Evolutionary conservation across 2,888 invertebrate species (phyloP), one percentile per base, ranked within the genome.

Genomic region (Ormyrus pomaceus): DNA sequence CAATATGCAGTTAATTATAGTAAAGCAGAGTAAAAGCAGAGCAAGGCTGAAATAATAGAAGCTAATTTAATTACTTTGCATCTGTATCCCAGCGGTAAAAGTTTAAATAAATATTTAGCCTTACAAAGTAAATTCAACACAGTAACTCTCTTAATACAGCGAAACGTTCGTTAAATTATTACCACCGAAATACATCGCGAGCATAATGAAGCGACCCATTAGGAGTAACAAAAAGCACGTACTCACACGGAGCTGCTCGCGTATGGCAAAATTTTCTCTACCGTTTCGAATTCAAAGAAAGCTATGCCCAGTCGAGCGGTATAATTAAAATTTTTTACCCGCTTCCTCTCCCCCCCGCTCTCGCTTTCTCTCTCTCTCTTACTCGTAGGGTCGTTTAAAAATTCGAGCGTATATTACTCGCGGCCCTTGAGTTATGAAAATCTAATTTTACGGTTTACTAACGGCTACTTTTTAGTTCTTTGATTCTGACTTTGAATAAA

Each of bases 371-470:
- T 13, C 19, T 19, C 19, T 34, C 34, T 34, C 34, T 34, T 34
- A 34, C 34, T 34, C 34, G 34, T 5, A 53, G 11, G 53, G 53
- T 10, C 10, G 19, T 34, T 66, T 66, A 53, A 66, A 66, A 66
- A 34, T 4, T 11, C 46, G 19, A 69, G 45, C 11, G n/a, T 45
- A 46, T 9, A 46, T 4, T 50, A 34, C 53, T 53, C 13, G 9
- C 62, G 45, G 53, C 34, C 50, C 48, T 58, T 50, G 48, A 71
- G 11, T 58, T 56, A 74, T 65, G 50, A 65, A 65, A 74, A 65
- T 58, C 11, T 65, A 74, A 74, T 74, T 74, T 74, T 55, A 56
- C 19, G 19, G 56, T 59, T 59, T 75, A 73, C 19, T 53, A 53
- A 59, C 68, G 45, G 13, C 61, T 68, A 68, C 61, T 53, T 61